Conservation (phyloP, 2,888 invertebrate species). For the Tryphoninae sp. region DNA sequence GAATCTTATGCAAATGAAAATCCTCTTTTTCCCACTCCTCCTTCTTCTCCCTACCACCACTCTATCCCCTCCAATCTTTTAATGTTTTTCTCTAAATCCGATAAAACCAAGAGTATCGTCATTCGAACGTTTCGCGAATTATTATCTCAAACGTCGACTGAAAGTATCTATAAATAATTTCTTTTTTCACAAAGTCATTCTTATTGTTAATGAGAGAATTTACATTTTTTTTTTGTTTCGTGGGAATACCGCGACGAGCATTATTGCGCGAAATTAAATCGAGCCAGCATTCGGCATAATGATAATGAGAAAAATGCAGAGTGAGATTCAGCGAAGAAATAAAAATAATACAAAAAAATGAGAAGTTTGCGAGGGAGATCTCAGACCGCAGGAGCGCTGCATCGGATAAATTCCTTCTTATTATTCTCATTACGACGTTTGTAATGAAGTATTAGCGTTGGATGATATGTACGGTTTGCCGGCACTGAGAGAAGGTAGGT, state of each 20-base stretch:
- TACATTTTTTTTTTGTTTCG: not conserved
- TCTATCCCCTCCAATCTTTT: conserved; percentile 3
- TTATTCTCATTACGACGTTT: conserved; percentile 80
- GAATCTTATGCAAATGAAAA: conserved; percentile 77
- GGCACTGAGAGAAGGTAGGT: conserved; percentile 47
- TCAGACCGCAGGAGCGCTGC: conserved; percentile 60
- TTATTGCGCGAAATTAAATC: conserved; percentile 13
- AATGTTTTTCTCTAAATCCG: conserved; percentile 40
- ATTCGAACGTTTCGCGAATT: too few relatives aligned
- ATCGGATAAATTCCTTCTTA: conserved; percentile 79
- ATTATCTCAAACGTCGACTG: too few relatives aligned
- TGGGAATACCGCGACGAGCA: not conserved
- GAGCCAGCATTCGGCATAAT: conserved; percentile 22
- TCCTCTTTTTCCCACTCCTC: conserved; percentile 60
- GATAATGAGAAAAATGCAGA: conserved; percentile 53
- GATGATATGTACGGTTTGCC: conserved; percentile 48
- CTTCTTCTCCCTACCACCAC: conserved; percentile 22
- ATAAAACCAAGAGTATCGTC: not conserved
- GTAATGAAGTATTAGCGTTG: conserved; percentile 79
- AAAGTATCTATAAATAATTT: too few relatives aligned
- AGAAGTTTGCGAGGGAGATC: conserved; percentile 6
- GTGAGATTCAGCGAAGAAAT: conserved; percentile 13
- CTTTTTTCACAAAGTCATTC: too few relatives aligned
- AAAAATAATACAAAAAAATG: conserved; percentile 8
- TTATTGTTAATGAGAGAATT: not conserved